Evolutionary conservation across 2,888 invertebrate species (phyloP), one percentile per base, ranked within the genome.

Genomic region (Macrosoma leucophasiata): DNA sequence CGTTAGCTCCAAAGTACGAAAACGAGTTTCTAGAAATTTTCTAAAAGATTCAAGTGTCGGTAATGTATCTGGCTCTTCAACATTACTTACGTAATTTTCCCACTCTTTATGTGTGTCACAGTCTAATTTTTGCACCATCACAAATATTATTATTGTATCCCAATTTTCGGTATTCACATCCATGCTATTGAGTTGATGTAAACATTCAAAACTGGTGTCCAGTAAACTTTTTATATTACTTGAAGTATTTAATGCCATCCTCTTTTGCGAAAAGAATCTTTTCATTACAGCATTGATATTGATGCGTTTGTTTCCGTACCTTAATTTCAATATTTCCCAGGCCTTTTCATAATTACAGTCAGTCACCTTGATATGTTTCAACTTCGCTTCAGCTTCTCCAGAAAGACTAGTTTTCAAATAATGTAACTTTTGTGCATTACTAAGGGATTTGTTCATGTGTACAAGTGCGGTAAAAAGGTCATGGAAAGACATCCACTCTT

Each of bases 141-240:
- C 17, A 33, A 43, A 47, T 27, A 54, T 39, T 8, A 54, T 38
- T 10, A 55, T 3, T 10, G 45, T 41, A 36, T 52, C 48, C 49
- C 39, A 53, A 12, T 17, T 14, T 1, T 27, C 10, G 3, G 31
- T 36, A 2, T 18, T 7, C 11, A 30, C 25, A 2, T 27, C 10
- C 7, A 36, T 11, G 12, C 31, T 36, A 13, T 30, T 13, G 9
- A 42, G 13, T 12, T 22, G 14, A 23, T 38, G 28, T 17, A 43
- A 20, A 12, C 39, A 39, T 15, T 36, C 29, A n/a, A 26, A 26
- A 2, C 36, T 39, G 8, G 36, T 37, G 24, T 43, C 37, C 6
- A 39, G 18, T 26, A 42, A 25, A 18, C 18, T 30, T 29, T 43
- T 41, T 10, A 41, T 13, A 7, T 25, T 24, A 22, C 3, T 10